phyloP scores from a whole-genome alignment of 2,797 vertebrate genomes.

The Varecia variegata region DNA sequence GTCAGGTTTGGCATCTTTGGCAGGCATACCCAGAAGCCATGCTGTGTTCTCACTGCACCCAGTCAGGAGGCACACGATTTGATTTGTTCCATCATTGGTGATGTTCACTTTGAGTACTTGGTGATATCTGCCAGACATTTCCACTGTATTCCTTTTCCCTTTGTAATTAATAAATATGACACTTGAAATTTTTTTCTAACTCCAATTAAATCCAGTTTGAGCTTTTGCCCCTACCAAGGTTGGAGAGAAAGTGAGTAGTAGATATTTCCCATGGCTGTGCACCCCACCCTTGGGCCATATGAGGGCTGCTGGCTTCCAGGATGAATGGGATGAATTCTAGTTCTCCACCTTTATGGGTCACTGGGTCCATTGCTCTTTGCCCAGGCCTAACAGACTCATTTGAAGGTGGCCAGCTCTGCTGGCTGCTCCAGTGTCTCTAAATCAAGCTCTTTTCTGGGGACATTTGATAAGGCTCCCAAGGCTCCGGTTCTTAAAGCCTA shows the following conservation, averaged over 20 bases:
- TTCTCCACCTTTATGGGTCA: not conserved
- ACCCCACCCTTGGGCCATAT: not conserved
- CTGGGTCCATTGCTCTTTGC: not conserved
- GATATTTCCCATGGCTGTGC: not conserved
- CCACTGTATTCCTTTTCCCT: not conserved
- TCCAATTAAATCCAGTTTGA: not conserved
- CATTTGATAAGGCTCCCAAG: not conserved
- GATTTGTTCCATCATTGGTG: not conserved
- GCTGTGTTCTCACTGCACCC: not conserved
- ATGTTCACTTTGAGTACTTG: not conserved
- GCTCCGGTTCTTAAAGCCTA: not conserved
- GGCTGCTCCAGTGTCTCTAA: not conserved
- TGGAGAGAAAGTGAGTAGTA: not conserved
- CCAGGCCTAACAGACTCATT: not conserved
- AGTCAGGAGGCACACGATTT: not conserved
- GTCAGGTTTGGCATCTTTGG: not conserved
- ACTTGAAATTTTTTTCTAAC: not conserved
- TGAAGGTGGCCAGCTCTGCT: not conserved
- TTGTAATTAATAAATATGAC: not conserved
- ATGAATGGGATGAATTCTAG: not conserved
- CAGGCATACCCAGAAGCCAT: not conserved
- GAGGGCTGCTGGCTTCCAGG: not conserved
- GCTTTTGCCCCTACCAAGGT: too few relatives aligned
- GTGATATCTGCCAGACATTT: not conserved
- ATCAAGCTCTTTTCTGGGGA: not conserved